Evolutionary conservation across 2,113 vertebrate species (phyloP), one percentile per base, ranked within the genome.

Genomic region (Eulemur rufifrons): DNA sequence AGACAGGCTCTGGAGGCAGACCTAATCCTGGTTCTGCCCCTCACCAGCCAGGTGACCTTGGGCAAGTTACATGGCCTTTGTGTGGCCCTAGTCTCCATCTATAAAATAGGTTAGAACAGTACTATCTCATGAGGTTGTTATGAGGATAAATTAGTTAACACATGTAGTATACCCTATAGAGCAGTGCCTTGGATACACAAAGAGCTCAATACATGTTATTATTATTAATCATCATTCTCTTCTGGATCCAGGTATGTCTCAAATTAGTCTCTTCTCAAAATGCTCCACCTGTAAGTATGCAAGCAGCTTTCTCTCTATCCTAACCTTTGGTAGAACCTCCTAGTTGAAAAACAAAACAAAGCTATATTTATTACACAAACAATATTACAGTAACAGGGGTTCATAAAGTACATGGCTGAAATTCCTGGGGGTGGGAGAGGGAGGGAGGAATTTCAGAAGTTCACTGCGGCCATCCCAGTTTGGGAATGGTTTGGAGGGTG

Each of bases 311-410:
- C 54, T 80, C 84, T 92, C 74, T 77, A 54, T 20, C 61, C 61
- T 25, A 69, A 45, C 17, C 47, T 83, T 94, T 76, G 66, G 27
- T 64, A 25, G 63, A 86, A 59, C 0, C 12, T 56, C 61, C 21
- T 50, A 56, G 83, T 64, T 89, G 83, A 71, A 96, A 96, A 91
- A 63, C 11, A 92, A 88, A 95, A 66, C 56, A 95, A 95, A 96
- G 73, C 54, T 68, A 37, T 85, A 27, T 94, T 92, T 97, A 66
- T 76, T 76, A 54, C 32, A 78, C 37, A 76, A 73, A 47, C 59
- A 85, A 25, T 25, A 9, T 87, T 59, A 86, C 39, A 80, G 59
- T 56, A 52, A 78, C 47, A 23, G 32, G 27, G 29, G 69, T 69
- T 71, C 42, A 20, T 34, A 18, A 86, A 85, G 45, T 63, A 56